A percentile compares a stretch with the other conserved stretches of the same genome.
Conservation (phyloP, 1,140 invertebrate species). For the Leptopilina boulardi region DNA sequence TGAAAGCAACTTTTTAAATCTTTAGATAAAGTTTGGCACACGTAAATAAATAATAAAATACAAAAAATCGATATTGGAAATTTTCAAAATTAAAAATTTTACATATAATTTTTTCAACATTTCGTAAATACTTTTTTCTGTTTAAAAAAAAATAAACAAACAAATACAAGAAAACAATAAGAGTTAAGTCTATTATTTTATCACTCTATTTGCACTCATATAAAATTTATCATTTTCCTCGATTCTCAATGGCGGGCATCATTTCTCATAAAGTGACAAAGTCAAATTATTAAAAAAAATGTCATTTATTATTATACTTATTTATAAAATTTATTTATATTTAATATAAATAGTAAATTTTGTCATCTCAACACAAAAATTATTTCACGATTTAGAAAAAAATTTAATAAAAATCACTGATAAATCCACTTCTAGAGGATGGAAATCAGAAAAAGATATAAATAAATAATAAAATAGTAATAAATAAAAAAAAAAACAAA, state of each 20-base stretch:
- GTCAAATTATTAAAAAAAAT: no score
- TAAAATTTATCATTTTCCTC: not conserved
- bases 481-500: no score
- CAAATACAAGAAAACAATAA: not conserved
- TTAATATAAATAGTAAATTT: no score
- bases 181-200: not conserved
- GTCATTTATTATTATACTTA: no score
- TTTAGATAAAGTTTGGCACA: slow-evolving; percentile 13
- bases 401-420: no score
- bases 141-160: not conserved
- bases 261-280: not conserved
- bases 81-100: not conserved
- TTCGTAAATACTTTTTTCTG: not conserved
- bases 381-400: no score
- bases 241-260: not conserved
- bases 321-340: no score
- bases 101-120: not conserved
- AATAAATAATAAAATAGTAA: no score
- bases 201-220: not conserved
- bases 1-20: not conserved
- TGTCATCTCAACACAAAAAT: no score
- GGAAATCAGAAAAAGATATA: no score
- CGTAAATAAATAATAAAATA: not conserved
- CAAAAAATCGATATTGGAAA: not conserved
- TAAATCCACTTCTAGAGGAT: no score